A percentile compares a stretch with the other conserved stretches of the same genome.
phyloP scores from a whole-genome alignment of 2,888 invertebrate genomes.

The Ptilodon capucinus region DNA sequence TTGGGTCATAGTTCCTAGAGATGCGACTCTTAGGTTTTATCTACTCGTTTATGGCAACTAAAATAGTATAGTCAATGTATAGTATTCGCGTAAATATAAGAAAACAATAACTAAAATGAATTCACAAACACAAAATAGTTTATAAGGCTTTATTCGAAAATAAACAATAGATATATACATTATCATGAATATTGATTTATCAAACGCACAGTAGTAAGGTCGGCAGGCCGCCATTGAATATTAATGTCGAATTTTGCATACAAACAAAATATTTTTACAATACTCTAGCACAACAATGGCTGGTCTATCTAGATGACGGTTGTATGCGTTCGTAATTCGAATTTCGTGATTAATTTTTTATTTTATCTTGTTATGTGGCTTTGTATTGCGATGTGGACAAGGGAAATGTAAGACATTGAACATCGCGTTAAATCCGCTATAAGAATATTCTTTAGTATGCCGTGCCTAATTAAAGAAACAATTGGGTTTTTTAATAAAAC shows the following conservation, averaged over 20 bases:
- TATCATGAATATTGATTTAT: slow-evolving; percentile 66
- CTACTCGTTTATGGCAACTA: no score
- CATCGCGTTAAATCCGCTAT: no score
- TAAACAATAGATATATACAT: slow-evolving; percentile 17
- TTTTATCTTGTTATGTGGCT: background rate
- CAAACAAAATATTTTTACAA: slow-evolving; percentile 69
- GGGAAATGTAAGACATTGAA: no score
- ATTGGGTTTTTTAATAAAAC: no score
- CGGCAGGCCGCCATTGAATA: slow-evolving; percentile 50
- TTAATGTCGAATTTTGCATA: slow-evolving; percentile 70
- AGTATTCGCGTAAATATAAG: no score
- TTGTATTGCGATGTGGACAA: background rate
- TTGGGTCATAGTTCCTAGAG: no score
- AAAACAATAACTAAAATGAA: background rate
- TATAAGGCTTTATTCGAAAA: background rate
- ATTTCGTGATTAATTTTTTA: slow-evolving; percentile 6
- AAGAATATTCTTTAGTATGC: no score
- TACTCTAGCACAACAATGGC: slow-evolving; percentile 48
- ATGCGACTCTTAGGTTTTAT: no score
- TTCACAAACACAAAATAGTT: background rate
- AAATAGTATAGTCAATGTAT: no score
- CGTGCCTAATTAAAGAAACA: no score
- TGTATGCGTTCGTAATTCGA: slow-evolving; percentile 41
- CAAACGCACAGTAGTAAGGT: slow-evolving; percentile 34
- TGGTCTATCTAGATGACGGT: slow-evolving; percentile 54